phyloP scores from a whole-genome alignment of 2,888 invertebrate species.

The Pyrrhia umbra region DNA sequence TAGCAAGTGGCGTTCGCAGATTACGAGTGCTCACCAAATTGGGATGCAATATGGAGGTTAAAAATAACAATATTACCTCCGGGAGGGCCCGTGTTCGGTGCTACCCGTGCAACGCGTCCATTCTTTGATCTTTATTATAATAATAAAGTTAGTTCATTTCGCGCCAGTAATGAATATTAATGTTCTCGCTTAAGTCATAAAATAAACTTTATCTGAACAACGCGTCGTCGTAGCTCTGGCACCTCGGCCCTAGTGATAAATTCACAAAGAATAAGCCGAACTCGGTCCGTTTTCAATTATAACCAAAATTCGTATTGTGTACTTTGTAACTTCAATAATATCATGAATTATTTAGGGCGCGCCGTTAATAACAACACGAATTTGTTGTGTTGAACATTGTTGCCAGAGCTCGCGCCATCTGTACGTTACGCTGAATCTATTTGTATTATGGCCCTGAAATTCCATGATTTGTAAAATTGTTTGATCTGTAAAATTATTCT shows the following conservation, averaged over 20 bases:
- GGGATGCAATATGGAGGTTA: constrained; percentile 53
- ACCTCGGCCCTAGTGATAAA: constrained; percentile 83
- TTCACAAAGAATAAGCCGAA: constrained; percentile 85
- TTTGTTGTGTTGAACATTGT: constrained; percentile 73
- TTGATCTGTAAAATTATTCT: constrained; percentile 57
- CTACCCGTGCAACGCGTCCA: constrained; percentile 63
- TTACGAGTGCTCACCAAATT: constrained; percentile 51
- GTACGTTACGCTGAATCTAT: constrained; percentile 51
- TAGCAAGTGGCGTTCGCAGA: constrained; percentile 36
- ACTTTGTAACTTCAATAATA: constrained; percentile 82
- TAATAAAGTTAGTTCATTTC: constrained; percentile 89
- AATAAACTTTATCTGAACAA: constrained; percentile 88
- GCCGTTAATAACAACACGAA: constrained; percentile 75
- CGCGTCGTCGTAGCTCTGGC: constrained; percentile 79
- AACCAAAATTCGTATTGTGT: constrained; percentile 81
- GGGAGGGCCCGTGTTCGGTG: constrained; percentile 52
- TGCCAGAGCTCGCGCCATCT: constrained; percentile 48
- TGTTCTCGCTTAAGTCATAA: constrained; percentile 88
- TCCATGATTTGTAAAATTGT: constrained; percentile 56
- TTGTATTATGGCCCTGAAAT: constrained; percentile 45
- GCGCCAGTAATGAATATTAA: constrained; percentile 88
- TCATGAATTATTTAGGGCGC: constrained; percentile 80
- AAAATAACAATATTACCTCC: constrained; percentile 69
- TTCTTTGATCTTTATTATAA: constrained; percentile 87
- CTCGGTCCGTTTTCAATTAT: constrained; percentile 86